Evolutionary conservation across 2,888 invertebrate species (phyloP).

Genomic region (Cosmia trapezina): DNA sequence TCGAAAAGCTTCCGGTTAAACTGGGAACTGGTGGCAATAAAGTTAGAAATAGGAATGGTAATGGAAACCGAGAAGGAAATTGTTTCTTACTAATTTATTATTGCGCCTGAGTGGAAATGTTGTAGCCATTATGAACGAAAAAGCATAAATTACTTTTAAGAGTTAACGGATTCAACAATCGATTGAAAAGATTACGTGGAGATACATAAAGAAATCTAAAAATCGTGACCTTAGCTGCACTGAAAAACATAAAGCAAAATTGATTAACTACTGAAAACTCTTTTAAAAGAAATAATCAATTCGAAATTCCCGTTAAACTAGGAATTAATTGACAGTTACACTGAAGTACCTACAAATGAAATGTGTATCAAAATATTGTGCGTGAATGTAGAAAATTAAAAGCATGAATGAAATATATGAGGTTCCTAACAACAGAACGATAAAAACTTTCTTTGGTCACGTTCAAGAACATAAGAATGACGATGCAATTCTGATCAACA

Average conservation of each 20-base stretch:
- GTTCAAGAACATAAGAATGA: constrained; percentile 25
- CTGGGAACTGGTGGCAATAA: neutral
- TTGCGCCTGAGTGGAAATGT: neutral
- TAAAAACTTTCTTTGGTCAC: constrained; percentile 28
- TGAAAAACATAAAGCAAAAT: neutral
- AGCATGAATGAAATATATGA: neutral
- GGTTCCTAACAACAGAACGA: neutral
- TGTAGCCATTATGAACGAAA: neutral
- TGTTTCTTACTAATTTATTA: neutral
- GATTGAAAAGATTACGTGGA: neutral
- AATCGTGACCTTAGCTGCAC: neutral
- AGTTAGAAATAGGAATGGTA: neutral
- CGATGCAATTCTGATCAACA: constrained; percentile 6
- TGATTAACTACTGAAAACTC: neutral
- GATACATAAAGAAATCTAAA: neutral
- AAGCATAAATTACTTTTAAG: neutral
- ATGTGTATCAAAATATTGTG: constrained; percentile 1
- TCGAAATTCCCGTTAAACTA: constrained; percentile 5
- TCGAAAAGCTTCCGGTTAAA: constrained; percentile 21
- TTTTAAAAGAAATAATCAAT: neutral
- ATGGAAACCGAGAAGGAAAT: neutral
- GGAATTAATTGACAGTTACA: constrained; percentile 5
- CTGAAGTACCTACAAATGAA: constrained; percentile 8
- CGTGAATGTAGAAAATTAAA: neutral
- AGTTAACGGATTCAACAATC: neutral